Base-by-base conservation (phyloP, 2,113 vertebrate genomes). In the Gymnocephalus cernua region DNA sequence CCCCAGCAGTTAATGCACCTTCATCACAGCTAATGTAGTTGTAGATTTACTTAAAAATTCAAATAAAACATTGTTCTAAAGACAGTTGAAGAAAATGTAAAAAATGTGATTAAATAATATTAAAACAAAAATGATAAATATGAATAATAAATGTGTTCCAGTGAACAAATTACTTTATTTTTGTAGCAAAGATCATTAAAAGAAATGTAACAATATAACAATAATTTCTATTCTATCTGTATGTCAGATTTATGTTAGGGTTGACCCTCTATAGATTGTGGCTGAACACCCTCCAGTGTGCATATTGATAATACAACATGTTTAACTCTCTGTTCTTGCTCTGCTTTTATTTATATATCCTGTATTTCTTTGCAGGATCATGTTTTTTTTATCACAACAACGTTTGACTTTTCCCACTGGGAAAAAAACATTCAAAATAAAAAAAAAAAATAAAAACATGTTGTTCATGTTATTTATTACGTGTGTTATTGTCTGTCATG, bases 401-500 rank as follows among this genome's bases (percentile, higher is more conserved):
- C 11, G 3, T 23, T 53, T 11, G 21, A 62, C 32, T 72, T 51
- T 41, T 48, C 0, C 54, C 4, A 21, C 47, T 41, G 9, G 12
- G 38, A 12, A 65, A 41, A 41, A 11, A 41, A 0, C 4, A 0
- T 1, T 25, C n/a, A n/a, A n/a, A n/a, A n/a, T n/a, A n/a, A n/a
- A n/a, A n/a, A n/a, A n/a, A n/a, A n/a, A n/a, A n/a, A n/a, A n/a
- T n/a, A n/a, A n/a, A n/a, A n/a, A n/a, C n/a, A n/a, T 29, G 32
- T 18, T 32, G 38, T 41, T 70, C 8, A 1, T 51, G 12, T 35
- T n/a, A 50, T 75, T n/a, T 15, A 27, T 66, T 25, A 0, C 32
- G 47, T 50, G 2, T 45, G 51, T 56, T 53, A 14, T 68, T 74
- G 15, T 68, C 38, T 74, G 35, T 90, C 62, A 21, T 65, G 0